Base-by-base conservation (phyloP, 2,888 invertebrate species). In the Epistrophe eligans region DNA sequence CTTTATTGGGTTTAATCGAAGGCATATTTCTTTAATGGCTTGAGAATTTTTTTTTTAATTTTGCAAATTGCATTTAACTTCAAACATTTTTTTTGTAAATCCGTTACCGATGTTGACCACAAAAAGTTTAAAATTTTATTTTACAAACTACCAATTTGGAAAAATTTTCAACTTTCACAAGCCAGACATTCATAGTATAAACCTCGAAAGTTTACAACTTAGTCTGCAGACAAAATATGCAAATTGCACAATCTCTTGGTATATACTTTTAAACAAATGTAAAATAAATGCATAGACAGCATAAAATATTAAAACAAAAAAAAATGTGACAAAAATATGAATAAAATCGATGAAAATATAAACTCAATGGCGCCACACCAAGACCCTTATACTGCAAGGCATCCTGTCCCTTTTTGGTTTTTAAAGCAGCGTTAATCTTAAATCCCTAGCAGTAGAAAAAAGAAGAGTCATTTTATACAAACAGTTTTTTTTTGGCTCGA, bases 401-500 rank as follows among this genome's bases (percentile, higher is more conserved):
- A 45, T 64, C 15, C n/a, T 32, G n/a, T 1, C 3, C 5, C 8
- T 28, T 64, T 28, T 28, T 24, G 11, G n/a, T 17, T 13, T 35
- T 38, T 60, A 15, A 13, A 11, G 8, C 7, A 11, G 8, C 7
- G 8, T 13, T 15, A 43, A 15, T 13, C 43, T 28, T 13, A 8
- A 0, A 17, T 66, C 35, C 19, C 13, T 13, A 24, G 9, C 13
- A 38, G 35, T 0, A 66, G 11, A 45, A 32, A 17, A 48, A 11
- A 24, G 1, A 2, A 40, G 1, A 45, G 19, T 32, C 0, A 11
- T 17, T 17, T 67, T 40, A 52, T 24, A 62, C 60, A 81, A 81
- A 67, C 52, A 48, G 0, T 77, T 77, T 77, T 3, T 24, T 85
- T 8, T 45, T 81, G 77, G 81, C 81, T 77, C 28, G 64, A 60